Evolutionary conservation across 2,888 invertebrate genomes (phyloP), one percentile per base, ranked within the genome.

Genomic region (Eremobia ochroleuca): DNA sequence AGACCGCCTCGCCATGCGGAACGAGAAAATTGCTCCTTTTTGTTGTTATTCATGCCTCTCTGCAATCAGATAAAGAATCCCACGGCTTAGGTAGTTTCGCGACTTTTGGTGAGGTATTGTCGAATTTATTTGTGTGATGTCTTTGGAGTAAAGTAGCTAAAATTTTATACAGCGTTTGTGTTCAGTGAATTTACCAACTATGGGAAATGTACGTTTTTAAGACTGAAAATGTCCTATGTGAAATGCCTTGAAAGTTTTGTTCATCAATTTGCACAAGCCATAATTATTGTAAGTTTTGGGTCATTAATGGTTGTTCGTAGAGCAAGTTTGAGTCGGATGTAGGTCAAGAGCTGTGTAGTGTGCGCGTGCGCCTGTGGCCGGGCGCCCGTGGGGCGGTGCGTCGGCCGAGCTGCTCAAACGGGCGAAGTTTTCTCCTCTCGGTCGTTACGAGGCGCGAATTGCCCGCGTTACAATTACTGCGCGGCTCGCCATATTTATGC

Each of bases 371-470:
- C 87, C 73, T 83, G 74, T 72, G 73, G 72, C 75, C 69, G 77
- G 73, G 84, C 62, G 79, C 76, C 74, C 37, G 74, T 55, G 87
- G 85, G 74, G 74, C 85, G 90, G 82, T 82, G 86, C 88, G 86
- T 86, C 85, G 88, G 80, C 77, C 85, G 93, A 92, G 93, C 90
- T 90, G 91, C 92, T 92, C 89, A 95, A 96, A 96, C 96, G 94
- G 96, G 92, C 94, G 91, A 96, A 97, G 95, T 97, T 96, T 96
- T 94, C 95, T 95, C 93, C 94, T 92, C 94, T 89, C 92, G 93
- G 95, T 95, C 97, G 96, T 97, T 96, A 96, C 95, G 95, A 96
- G 96, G 96, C 97, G 97, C 94, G 96, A 97, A 97, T 95, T 94
- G 94, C 95, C 94, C 91, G 95, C 96, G 96, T 96, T 95, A 97